phyloP scores from a whole-genome alignment of 1,140 invertebrate genomes.

The Planococcus citri region DNA sequence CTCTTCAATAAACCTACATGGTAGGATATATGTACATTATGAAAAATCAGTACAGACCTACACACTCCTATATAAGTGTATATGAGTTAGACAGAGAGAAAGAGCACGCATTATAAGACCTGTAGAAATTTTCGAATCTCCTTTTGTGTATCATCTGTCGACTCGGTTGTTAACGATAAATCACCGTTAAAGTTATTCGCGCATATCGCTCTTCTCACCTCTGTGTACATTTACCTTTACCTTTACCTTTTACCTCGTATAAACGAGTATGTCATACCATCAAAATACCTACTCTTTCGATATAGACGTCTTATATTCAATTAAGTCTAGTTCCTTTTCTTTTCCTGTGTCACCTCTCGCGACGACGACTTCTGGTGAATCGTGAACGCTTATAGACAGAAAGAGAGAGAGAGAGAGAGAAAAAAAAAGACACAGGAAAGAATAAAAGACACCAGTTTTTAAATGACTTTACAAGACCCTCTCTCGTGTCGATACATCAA shows the following conservation, averaged over 20 bases:
- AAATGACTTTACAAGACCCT: neutral
- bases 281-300: too few relatives aligned
- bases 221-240: too few relatives aligned
- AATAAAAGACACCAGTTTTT: neutral
- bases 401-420: neutral
- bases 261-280: too few relatives aligned
- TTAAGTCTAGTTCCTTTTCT: neutral
- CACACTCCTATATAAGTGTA: too few relatives aligned
- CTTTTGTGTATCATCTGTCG: conserved; percentile 14
- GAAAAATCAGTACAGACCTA: too few relatives aligned
- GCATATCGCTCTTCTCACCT: neutral
- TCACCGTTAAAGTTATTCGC: conserved; percentile 16
- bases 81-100: neutral
- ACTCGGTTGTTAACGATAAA: conserved; percentile 17
- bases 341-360: too few relatives aligned
- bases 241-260: too few relatives aligned
- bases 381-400: too few relatives aligned
- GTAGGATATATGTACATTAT: too few relatives aligned
- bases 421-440: too few relatives aligned
- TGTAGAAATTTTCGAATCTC: conserved; percentile 10
- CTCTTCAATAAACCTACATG: too few relatives aligned
- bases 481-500: neutral
- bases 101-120: conserved; percentile 7
- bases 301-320: conserved; percentile 1
- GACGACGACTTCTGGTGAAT: too few relatives aligned